Percentiles rank a stretch among this genome's conserved stretches.
Conservation (phyloP, 1,140 invertebrate genomes). For the Calycopis cecrops region DNA sequence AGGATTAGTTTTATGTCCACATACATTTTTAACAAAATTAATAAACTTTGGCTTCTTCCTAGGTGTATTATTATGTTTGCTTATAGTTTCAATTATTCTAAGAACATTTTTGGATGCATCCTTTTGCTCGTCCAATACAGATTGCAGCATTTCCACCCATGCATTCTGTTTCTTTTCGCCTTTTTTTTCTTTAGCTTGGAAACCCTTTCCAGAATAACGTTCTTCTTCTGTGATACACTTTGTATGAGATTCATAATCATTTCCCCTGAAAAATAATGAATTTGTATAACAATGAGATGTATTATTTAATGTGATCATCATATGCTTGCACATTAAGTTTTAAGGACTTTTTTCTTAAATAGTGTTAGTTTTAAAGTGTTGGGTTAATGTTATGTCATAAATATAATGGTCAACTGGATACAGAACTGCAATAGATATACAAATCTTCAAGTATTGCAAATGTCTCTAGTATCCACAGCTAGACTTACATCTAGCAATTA, state of each 20-base stretch:
- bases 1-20: constrained; percentile 74
- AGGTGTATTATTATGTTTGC: constrained; percentile 91
- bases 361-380: no score
- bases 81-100: constrained; percentile 82
- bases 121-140: constrained; percentile 80
- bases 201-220: constrained; percentile 91
- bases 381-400: no score
- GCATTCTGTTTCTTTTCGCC: constrained; percentile 92
- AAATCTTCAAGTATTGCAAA: no score
- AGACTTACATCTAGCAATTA: no score
- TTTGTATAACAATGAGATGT: no score
- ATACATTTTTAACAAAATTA: constrained; percentile 82
- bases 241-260: constrained; percentile 89
- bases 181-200: constrained; percentile 88
- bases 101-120: constrained; percentile 75
- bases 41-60: constrained; percentile 93
- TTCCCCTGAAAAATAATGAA: constrained; percentile 76
- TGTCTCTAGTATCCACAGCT: no score
- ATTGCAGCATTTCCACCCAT: constrained; percentile 90
- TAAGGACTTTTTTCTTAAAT: no score
- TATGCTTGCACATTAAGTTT: no score
- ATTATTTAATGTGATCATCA: no score
- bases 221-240: constrained; percentile 95
- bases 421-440: no score
- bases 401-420: no score